Conservation (phyloP, 2,888 invertebrate genomes). For the Oligia fasciuncula region DNA sequence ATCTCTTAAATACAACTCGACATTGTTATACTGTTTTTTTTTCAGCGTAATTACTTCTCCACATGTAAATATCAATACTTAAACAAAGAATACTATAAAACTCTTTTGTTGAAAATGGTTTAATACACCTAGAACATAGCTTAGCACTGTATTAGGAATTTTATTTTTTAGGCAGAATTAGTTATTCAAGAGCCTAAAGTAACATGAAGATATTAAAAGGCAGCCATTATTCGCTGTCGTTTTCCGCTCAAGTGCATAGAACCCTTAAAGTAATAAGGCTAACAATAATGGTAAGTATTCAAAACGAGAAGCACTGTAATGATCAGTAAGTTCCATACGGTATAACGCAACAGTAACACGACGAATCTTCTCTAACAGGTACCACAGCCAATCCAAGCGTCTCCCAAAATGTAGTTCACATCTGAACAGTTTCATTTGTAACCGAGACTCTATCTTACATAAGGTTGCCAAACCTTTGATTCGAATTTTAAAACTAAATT, state of each 20-base stretch:
- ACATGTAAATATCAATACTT: slow-evolving; percentile 3
- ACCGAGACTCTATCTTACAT: slow-evolving; percentile 18
- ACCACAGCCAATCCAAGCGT: slow-evolving; percentile 53
- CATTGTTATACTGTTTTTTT: background rate
- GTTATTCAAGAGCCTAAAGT: slow-evolving; percentile 2
- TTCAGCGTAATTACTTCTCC: slow-evolving; percentile 16
- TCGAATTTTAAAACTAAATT: slow-evolving; percentile 25
- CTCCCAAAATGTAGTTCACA: slow-evolving; percentile 13
- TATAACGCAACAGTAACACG: slow-evolving; percentile 6
- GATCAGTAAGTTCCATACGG: slow-evolving; percentile 14
- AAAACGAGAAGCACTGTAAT: slow-evolving; percentile 30
- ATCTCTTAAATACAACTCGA: slow-evolving; percentile 7
- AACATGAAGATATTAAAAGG: background rate
- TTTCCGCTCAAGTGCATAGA: background rate
- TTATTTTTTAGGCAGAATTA: slow-evolving; percentile 22
- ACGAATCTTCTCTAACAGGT: slow-evolving; percentile 21
- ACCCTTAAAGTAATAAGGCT: slow-evolving; percentile 4
- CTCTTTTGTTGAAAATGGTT: slow-evolving; percentile 2
- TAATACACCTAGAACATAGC: slow-evolving; percentile 13
- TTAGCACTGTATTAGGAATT: slow-evolving; percentile 35
- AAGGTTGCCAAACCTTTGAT: slow-evolving; percentile 40
- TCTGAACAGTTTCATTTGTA: slow-evolving; percentile 29
- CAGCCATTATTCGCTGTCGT: slow-evolving; percentile 13
- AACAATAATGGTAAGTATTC: slow-evolving; percentile 22
- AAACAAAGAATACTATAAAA: slow-evolving; percentile 13